Evolutionary conservation across 1,140 invertebrate genomes (phyloP), one percentile per base, ranked within the genome.

Genomic region (Pachypeltis micranthus): DNA sequence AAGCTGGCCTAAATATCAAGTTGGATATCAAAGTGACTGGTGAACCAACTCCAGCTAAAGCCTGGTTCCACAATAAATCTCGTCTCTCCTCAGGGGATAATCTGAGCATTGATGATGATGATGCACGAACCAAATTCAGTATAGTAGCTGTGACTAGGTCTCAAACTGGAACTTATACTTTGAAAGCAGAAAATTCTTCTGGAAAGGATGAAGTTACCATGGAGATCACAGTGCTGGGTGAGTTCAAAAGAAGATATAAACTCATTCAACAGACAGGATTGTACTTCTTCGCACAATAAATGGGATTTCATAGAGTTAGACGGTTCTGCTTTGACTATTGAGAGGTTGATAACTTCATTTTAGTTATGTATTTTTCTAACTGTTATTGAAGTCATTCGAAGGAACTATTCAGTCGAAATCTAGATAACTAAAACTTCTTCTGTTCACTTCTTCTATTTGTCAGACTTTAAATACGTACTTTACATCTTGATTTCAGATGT

Each of bases 151-250:
- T 87, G 0, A 82, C 87, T 23, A 79, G 93, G 70, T 81, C 82
- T 57, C 88, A 96, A 74, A 87, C 87, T 59, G 95, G 94, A 34
- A 85, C 83, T 44, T 88, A 93, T 67, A 83, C 85, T 16, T 79
- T 96, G 26, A 94, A 91, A 70, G 91, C 92, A 19, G 90, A 93
- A 74, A 97, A 97, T 73, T 85, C 83, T 68, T 91, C 88, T 51
- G 94, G 94, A 16, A 86, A 84, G 70, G 93, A 96, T 71, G 90
- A 94, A 73, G 91, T 89, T 0, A 85, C 87, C n/a, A 85, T 96
- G 60, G 84, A 91, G 69, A 81, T 97, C 1, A 85, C 83, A 55
- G 88, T 97, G 0, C 74, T 96, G 26, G 81, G 80, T 79, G 72
- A 71, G 72, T 57, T n/a, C n/a, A n/a, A n/a, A n/a, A n/a, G n/a